A percentile compares a stretch with the other conserved stretches of the same genome.
Evolutionary conservation across 2,797 vertebrate species (phyloP).

Genomic region (Sebastes matsubarae): DNA sequence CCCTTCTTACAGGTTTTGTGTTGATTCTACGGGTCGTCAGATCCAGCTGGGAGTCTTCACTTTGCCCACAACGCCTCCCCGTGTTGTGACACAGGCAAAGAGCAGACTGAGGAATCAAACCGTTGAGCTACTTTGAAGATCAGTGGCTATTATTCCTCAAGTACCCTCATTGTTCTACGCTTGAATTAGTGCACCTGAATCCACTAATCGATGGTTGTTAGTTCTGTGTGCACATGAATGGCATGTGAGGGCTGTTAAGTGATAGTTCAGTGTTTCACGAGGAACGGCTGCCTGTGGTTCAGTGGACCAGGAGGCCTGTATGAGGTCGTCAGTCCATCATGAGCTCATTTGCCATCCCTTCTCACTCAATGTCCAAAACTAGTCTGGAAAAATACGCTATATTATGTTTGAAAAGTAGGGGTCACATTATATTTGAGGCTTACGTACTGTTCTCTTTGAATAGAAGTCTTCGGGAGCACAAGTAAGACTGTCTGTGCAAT

Average conservation of each 20-base stretch:
- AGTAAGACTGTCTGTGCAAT: background rate
- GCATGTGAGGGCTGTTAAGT: slow-evolving; percentile 61
- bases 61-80: slow-evolving; percentile 55
- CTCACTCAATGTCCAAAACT: background rate
- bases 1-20: slow-evolving; percentile 67
- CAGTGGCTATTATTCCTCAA: slow-evolving; percentile 62
- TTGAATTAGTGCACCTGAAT: slow-evolving; percentile 78
- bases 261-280: slow-evolving; percentile 55
- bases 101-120: slow-evolving; percentile 57
- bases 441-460: background rate
- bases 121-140: slow-evolving; percentile 68
- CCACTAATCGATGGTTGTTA: slow-evolving; percentile 68
- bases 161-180: slow-evolving; percentile 73
- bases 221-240: slow-evolving; percentile 50
- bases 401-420: background rate
- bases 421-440: background rate
- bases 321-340: slow-evolving; percentile 12
- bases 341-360: slow-evolving; percentile 1
- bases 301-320: background rate
- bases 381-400: background rate
- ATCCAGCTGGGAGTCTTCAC: slow-evolving; percentile 74
- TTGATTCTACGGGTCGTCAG: slow-evolving; percentile 66
- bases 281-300: slow-evolving; percentile 20
- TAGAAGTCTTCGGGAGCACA: too few species aligned
- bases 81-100: slow-evolving; percentile 72